Evolutionary conservation across 2,797 vertebrate genomes (phyloP).

Genomic region (Cossypha niveicapilla): DNA sequence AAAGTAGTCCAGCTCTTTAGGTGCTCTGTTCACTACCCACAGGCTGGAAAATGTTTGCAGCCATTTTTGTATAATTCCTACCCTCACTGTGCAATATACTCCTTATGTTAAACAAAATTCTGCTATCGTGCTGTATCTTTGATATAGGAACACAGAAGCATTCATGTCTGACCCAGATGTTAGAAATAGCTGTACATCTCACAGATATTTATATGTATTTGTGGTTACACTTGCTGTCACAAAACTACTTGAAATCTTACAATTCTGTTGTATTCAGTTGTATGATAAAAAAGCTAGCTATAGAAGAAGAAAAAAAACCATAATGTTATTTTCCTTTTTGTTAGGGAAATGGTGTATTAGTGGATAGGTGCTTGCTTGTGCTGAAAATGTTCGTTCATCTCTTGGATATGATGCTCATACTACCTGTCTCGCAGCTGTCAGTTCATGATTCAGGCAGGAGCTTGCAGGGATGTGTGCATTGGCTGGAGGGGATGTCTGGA

Average conservation of each 20-base stretch:
- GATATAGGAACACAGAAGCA: neutral
- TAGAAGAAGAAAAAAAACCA: neutral
- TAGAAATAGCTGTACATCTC: neutral
- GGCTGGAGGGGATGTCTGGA: slow-evolving; percentile 36
- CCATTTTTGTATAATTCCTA: neutral
- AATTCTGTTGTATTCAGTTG: neutral
- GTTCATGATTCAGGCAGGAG: neutral
- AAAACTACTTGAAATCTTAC: neutral
- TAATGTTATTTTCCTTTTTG: neutral
- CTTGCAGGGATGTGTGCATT: neutral
- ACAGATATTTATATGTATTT: neutral
- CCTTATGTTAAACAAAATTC: neutral
- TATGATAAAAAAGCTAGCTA: neutral
- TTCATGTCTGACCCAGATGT: neutral
- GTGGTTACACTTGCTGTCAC: neutral
- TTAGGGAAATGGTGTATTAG: neutral
- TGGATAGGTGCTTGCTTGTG: neutral
- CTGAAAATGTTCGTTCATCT: neutral
- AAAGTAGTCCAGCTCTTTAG: neutral
- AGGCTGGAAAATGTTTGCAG: neutral
- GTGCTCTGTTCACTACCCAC: neutral
- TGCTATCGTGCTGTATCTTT: neutral
- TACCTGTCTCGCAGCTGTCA: slow-evolving; percentile 20
- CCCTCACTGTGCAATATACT: neutral
- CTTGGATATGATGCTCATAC: neutral